Conservation (phyloP, 2,113 vertebrate species). For the Onychorhynchus coronatus region DNA sequence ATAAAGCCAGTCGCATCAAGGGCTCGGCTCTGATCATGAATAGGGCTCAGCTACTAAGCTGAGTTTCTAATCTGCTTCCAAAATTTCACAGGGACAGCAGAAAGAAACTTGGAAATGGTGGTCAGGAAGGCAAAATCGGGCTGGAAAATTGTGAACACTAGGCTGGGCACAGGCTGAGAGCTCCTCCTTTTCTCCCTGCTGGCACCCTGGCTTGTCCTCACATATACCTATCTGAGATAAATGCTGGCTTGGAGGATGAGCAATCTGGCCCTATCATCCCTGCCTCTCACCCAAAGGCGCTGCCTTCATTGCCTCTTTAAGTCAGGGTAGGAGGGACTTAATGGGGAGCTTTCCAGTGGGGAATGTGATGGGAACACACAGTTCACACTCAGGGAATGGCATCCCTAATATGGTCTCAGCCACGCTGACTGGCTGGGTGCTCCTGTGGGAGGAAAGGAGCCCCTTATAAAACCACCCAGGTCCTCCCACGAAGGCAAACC, state of each 20-base stretch:
- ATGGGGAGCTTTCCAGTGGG: neutral
- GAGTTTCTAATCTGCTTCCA: neutral
- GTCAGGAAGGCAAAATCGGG: neutral
- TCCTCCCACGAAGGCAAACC: slow-evolving; percentile 23
- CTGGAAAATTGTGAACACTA: neutral
- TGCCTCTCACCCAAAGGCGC: neutral
- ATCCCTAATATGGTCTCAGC: slow-evolving; percentile 47
- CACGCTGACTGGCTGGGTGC: neutral
- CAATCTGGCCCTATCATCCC: neutral
- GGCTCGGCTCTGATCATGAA: neutral
- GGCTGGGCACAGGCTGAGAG: neutral
- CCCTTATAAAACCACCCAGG: slow-evolving; percentile 47
- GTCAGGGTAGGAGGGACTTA: neutral
- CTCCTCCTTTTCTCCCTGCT: neutral
- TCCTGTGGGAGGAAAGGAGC: neutral
- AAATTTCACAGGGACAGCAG: neutral
- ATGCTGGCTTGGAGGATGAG: neutral
- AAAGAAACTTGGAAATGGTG: fast-evolving
- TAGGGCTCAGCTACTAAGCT: neutral
- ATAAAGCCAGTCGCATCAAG: neutral
- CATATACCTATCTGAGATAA: neutral
- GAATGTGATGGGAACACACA: neutral
- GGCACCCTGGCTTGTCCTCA: neutral
- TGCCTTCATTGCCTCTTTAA: neutral
- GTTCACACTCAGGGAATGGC: neutral